A percentile compares a stretch with the other conserved stretches of the same genome.
Conservation (phyloP, 2,888 invertebrate species). For the Hedya salicella region DNA sequence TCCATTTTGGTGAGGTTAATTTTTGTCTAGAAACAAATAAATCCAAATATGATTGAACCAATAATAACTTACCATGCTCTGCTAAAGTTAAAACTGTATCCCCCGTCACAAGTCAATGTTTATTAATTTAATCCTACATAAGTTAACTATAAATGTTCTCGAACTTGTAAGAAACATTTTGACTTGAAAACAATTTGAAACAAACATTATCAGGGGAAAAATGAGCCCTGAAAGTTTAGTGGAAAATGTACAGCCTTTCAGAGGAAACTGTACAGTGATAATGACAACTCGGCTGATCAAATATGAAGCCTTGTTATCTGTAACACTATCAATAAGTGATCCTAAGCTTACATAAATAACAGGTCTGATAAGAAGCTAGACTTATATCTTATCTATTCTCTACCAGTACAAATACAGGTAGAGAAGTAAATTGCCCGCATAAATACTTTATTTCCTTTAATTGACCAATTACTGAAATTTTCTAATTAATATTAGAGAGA, state of each 20-base stretch:
- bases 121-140: conserved; percentile 60
- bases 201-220: conserved; percentile 66
- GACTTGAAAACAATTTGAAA: conserved; percentile 63
- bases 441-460: conserved; percentile 19
- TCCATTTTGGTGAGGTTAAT: conserved; percentile 99
- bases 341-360: conserved; percentile 80
- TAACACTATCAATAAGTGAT: conserved; percentile 75
- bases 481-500: background rate
- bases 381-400: conserved; percentile 74
- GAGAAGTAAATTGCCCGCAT: conserved; percentile 46
- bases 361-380: conserved; percentile 72
- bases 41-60: conserved; percentile 50
- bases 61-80: conserved; percentile 69
- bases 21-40: conserved; percentile 92
- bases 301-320: conserved; percentile 69
- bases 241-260: conserved; percentile 61
- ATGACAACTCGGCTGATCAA: conserved; percentile 63
- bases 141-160: conserved; percentile 70
- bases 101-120: conserved; percentile 70
- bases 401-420: conserved; percentile 60
- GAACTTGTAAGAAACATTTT: conserved; percentile 72
- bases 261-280: conserved; percentile 66
- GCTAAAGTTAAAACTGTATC: conserved; percentile 48
- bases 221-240: conserved; percentile 49
- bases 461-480: background rate